Base-by-base conservation (phyloP, 2,888 invertebrate species). In the Chromoteleia sp. region DNA sequence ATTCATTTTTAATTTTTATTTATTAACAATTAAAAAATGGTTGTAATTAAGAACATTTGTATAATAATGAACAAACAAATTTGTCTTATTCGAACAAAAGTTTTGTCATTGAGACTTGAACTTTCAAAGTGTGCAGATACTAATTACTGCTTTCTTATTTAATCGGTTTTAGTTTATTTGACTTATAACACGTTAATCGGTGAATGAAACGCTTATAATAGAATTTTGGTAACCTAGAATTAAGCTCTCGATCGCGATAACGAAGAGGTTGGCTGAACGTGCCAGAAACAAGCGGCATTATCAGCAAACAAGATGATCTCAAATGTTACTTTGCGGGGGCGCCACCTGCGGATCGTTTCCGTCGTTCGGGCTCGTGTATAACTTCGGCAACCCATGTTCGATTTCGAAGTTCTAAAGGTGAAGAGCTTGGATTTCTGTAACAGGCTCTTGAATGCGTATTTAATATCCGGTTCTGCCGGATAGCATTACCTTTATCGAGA, bases 221-320 rank as follows among this genome's bases (percentile, higher is more conserved):
- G n/a, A n/a, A n/a, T n/a, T 50, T 12, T 8, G 12, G 19, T 15
- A 15, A 10, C 33, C 30, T 15, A 8, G 52, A 8, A 30, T 54
- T 15, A 30, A 30, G 8, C 43, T 7, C 15, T 54, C 1, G 14
- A 30, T 30, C 52, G 52, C 30, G 52, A 52, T 52, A 52, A 52
- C 52, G 52, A 52, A 43, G 7, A 15, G n/a, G 6, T 17, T 43
- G 17, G 6, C 7, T 7, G 30, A 33, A 33, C 12, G 30, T 33
- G 15, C 30, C 7, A 52, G 30, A 52, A 52, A 52, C 30, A 52
- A 52, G 30, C 52, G 30, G n/a, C 8, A 48, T 48, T 48, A 48
- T 48, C 21, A 48, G 19, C 21, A 8, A 21, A 48, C 33, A 7
- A 33, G 10, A 2, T n/a, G 21, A 19, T 48, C 48, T 0, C 8